These are phyloP conservation scores for Agrilus cyanescens DNA, from an alignment of 2,888 invertebrate genomes.

Conservation along the genomic window DNA sequence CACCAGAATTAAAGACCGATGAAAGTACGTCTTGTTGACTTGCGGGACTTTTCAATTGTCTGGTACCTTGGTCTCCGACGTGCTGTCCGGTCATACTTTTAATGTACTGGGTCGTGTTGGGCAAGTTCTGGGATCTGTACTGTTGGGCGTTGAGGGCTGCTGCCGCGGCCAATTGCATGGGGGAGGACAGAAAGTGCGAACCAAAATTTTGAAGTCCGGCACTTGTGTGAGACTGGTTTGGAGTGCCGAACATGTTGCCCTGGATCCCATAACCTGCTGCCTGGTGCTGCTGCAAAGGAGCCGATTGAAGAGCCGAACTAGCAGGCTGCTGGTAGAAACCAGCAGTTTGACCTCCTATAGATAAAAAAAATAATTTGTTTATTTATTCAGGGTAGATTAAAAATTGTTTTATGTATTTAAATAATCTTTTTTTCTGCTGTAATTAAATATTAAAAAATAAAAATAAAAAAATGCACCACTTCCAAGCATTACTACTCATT, in stretches of 20 bases:
- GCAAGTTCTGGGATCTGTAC: constrained; percentile 48
- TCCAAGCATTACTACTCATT: too few relatives aligned
- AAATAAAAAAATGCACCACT: too few relatives aligned
- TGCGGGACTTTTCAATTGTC: constrained; percentile 46
- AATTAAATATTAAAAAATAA: too few relatives aligned
- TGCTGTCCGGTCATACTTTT: constrained; percentile 30
- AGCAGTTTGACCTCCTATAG: constrained; percentile 36
- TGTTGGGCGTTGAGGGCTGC: constrained; percentile 49
- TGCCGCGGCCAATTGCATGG: constrained; percentile 51
- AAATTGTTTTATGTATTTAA: too few relatives aligned
- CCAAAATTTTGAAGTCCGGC: constrained; percentile 40
- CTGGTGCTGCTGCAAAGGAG: constrained; percentile 33
- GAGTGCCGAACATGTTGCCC: constrained; percentile 38
- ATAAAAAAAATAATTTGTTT: too few relatives aligned
- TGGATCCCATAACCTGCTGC: constrained; percentile 38
- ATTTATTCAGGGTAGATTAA: too few relatives aligned
- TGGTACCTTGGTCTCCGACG: constrained; percentile 25
- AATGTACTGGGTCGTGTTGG: constrained; percentile 34
- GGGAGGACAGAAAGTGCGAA: constrained; percentile 48
- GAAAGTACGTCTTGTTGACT: constrained; percentile 39
- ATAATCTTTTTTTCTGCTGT: too few relatives aligned
- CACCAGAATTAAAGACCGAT: constrained; percentile 45
- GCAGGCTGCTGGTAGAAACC: constrained; percentile 40
- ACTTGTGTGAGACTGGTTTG: constrained; percentile 35
- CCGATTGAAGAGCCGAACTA: constrained; percentile 34